Conservation (phyloP, 2,113 vertebrate species). For the Python bivittatus region DNA sequence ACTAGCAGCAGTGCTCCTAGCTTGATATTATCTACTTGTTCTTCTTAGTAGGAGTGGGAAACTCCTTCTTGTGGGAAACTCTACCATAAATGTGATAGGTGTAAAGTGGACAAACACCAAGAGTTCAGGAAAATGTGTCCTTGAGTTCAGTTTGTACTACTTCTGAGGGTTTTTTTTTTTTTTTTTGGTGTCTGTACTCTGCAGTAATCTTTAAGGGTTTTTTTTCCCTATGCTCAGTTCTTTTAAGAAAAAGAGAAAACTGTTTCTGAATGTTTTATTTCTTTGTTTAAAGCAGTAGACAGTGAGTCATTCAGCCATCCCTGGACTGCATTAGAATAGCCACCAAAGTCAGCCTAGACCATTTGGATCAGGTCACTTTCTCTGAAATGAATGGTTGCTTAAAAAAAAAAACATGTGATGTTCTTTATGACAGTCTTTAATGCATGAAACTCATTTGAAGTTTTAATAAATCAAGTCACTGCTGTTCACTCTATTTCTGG, state of each 20-base stretch:
- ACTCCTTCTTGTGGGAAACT: too few relatives aligned
- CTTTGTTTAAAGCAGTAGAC: conserved; percentile 48
- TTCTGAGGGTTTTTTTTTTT: not conserved
- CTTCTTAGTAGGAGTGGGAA: too few relatives aligned
- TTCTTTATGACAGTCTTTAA: conserved; percentile 70
- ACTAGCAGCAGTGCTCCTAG: not conserved
- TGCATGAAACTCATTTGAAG: conserved; percentile 73
- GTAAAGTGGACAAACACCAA: not conserved
- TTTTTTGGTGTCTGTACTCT: not conserved
- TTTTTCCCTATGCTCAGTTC: not conserved
- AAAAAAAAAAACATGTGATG: conserved; percentile 69
- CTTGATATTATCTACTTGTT: not conserved
- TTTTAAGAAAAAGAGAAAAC: not conserved
- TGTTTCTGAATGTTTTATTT: conserved; percentile 29
- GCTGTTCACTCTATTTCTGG: conserved; percentile 63
- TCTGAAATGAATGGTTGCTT: conserved; percentile 65
- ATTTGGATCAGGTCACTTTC: conserved; percentile 73
- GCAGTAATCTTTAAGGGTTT: not conserved
- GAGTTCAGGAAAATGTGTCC: not conserved
- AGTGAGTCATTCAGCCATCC: conserved; percentile 48
- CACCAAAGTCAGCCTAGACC: conserved; percentile 65
- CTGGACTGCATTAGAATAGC: conserved; percentile 67
- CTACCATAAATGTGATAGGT: not conserved
- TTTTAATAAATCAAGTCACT: conserved; percentile 72
- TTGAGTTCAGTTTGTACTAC: not conserved